Conservation (phyloP, 2,888 invertebrate species). For the Corythucha ciliata region DNA sequence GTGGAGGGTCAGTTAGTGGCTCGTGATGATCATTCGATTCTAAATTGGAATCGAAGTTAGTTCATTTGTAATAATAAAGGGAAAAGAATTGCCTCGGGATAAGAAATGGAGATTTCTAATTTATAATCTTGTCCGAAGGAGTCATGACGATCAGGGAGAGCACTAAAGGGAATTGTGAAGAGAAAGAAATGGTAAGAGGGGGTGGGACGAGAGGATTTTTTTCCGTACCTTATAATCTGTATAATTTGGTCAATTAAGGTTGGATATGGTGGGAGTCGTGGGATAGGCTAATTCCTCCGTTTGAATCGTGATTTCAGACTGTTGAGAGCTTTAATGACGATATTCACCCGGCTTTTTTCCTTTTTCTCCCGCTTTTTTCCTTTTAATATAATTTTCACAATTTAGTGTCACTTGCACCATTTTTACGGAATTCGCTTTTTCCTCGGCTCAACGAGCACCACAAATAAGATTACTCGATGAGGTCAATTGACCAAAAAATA, state of each 20-base stretch:
- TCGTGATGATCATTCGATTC: conserved; percentile 22
- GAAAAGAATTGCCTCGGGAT: conserved; percentile 7
- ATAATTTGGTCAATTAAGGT: conserved; percentile 25
- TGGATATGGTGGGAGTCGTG: conserved; percentile 22
- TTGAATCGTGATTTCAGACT: conserved; percentile 21
- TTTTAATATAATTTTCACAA: no score
- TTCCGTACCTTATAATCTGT: conserved; percentile 20
- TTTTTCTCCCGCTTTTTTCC: no score
- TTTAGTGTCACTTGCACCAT: no score
- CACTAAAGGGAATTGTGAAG: no score
- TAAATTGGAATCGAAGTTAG: conserved; percentile 26
- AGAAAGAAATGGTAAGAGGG: no score
- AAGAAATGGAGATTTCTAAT: conserved; percentile 27
- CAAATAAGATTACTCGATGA: no score
- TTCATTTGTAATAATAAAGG: conserved; percentile 26
- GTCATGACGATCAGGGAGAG: conserved; percentile 11
- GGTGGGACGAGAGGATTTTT: conserved; percentile 14
- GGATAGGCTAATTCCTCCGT: conserved; percentile 20
- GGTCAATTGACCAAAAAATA: no score
- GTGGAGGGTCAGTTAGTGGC: no score
- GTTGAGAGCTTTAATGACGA: conserved; percentile 19
- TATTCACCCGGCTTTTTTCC: conserved; percentile 5
- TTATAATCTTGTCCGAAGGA: conserved; percentile 24
- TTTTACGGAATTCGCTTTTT: no score
- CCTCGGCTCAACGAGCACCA: no score